Evolutionary conservation across 2,797 vertebrate species (phyloP), one percentile per base, ranked within the genome.

Genomic region (Aplochiton taeniatus): DNA sequence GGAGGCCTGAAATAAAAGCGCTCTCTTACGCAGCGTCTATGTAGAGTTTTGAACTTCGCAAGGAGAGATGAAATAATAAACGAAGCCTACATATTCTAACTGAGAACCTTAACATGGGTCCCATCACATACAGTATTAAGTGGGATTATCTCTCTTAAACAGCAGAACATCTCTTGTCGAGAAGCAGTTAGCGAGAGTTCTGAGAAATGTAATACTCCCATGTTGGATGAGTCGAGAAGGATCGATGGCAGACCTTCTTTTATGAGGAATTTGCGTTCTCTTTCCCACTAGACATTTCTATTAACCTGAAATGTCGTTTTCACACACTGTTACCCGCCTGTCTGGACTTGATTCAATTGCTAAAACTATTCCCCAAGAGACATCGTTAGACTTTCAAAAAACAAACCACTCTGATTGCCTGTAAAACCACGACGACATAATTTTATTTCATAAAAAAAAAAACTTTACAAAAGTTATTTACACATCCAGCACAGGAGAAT

Each of bases 391-490:
- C 47, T 71, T 65, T 61, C 31, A 19, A 80, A 77, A n/a, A 58
- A 81, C 68, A 55, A 74, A 31, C 74, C 64, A 69, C 81, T 80
- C 62, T 80, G 61, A 49, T 67, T 49, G 66, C 61, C 12, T 65
- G 78, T 87, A 85, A 80, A 91, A 91, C 88, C 89, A 88, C 83
- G 76, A 72, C 72, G 74, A 77, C 81, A 74, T 92, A 93, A 89
- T 78, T 94, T 92, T 90, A 90, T 92, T 91, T 90, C 51, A 80
- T 85, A 95, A 83, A 92, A 92, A 96, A 31, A 31, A 92, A 96
- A 31, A 31, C 31, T 97, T 91, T 97, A 98, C 95, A 98, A 98
- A 98, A 94, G 63, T 85, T 95, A 93, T 94, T 92, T 96, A 97
- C 96, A 98, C 75, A 84, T 85, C 82, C 90, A 91, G 81, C 77